Evolutionary conservation across 2,113 vertebrate species (phyloP), one percentile per base, ranked within the genome.

Genomic region (Crotalus tigris): DNA sequence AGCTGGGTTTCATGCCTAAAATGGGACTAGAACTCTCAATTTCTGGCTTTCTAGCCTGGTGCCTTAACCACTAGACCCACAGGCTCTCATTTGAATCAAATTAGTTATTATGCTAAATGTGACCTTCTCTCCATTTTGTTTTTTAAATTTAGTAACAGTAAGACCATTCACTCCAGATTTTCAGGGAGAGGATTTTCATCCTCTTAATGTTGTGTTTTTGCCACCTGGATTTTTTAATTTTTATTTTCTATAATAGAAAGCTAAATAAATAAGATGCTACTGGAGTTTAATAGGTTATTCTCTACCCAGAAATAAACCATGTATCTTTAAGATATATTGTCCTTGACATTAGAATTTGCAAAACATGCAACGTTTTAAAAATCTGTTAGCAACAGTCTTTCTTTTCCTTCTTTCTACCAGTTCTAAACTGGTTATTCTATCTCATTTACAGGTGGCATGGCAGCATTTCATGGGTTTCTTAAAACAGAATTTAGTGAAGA

Each of bases 401-500:
- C 64, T 5, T 92, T 12, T 46, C 59, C 49, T 92, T 92, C 85
- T 87, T 3, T 33, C 39, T 17, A 94, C 92, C 49, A 3, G 1
- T 6, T 91, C 81, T 13, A 13, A 93, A 92, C 85, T 0, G 54
- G 8, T 23, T 93, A 90, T 95, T 94, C 93, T 93, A 85, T 91
- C 24, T 91, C 24, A 29, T 88, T 59, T 87, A 29, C 97, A 99
- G 99, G 97, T 94, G 99, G 99, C 57, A 96, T 99, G 94, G 98
- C 97, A 0, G 98, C 98, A 64, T 99, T 99, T 96, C 98, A 98
- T 3, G 97, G 98, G 55, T 99, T 99, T 95, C 97, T 99, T 85
- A 98, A 99, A 93, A 99, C 98, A 0, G 99, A 99, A 95, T 99
- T 99, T 96, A 99, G 99, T 0, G 98, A 99, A 96, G 99, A 99